Conservation (phyloP, 2,888 invertebrate genomes). For the Plusia festucae region DNA sequence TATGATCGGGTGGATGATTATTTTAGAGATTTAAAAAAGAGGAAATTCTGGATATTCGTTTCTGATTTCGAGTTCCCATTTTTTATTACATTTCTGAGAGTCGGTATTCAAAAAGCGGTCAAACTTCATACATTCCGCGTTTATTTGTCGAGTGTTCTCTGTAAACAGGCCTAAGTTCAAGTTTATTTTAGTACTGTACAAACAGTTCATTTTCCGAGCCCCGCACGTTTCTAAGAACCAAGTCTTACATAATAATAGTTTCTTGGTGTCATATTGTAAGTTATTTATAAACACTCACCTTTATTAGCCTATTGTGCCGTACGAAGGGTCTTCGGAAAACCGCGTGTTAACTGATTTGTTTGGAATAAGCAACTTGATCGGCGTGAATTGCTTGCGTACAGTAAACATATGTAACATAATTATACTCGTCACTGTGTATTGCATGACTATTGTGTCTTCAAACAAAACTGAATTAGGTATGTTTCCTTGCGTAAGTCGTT, state of each 20-base stretch:
- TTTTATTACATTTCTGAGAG: not conserved
- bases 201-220: conserved; percentile 38
- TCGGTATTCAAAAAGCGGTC: not conserved
- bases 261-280: conserved; percentile 49
- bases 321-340: conserved; percentile 52
- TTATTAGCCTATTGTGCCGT: conserved; percentile 63
- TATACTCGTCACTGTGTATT: not conserved
- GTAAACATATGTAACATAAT: conserved; percentile 1
- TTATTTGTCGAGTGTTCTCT: not conserved
- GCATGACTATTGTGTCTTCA: not conserved
- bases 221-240: conserved; percentile 52
- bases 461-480: not conserved
- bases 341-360: conserved; percentile 47
- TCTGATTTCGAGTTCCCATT: not conserved
- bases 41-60: too few species aligned
- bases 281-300: conserved; percentile 68
- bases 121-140: not conserved
- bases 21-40: too few species aligned
- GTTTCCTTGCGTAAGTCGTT: too few species aligned
- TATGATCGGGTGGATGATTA: too few species aligned
- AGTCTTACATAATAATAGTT: conserved; percentile 49
- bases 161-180: conserved; percentile 7
- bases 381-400: conserved; percentile 14
- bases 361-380: conserved; percentile 27
- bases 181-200: conserved; percentile 41